Conservation (phyloP, 2,888 invertebrate genomes). For the Eupelmus urozonus region DNA sequence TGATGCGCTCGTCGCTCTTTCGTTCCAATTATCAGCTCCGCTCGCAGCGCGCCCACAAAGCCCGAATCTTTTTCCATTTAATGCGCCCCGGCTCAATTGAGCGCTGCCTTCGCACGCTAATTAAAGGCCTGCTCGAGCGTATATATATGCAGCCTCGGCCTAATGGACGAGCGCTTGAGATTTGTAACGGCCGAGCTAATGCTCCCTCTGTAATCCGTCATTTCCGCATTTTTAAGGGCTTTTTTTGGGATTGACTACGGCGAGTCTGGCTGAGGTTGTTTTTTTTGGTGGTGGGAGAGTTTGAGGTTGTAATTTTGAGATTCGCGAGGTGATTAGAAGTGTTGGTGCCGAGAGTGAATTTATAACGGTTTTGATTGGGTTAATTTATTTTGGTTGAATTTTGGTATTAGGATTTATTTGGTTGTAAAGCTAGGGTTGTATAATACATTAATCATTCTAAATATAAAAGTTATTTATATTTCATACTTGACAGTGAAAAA, state of each 20-base stretch:
- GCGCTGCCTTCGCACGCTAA: conserved; percentile 28
- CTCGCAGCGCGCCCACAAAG: background rate
- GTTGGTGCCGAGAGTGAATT: too few species aligned
- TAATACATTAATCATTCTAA: too few species aligned
- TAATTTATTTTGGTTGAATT: too few species aligned
- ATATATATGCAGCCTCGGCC: background rate
- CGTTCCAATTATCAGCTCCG: conserved; percentile 7
- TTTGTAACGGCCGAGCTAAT: conserved; percentile 17
- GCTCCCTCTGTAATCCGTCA: conserved; percentile 40
- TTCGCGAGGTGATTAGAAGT: too few species aligned
- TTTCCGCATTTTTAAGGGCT: conserved; percentile 17
- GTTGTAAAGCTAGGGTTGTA: too few species aligned
- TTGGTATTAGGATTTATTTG: too few species aligned
- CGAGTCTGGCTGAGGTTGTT: background rate
- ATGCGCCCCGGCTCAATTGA: conserved; percentile 5
- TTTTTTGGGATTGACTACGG: background rate
- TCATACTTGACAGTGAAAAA: too few species aligned
- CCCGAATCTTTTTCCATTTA: conserved; percentile 27
- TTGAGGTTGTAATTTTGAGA: too few species aligned
- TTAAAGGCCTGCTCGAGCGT: conserved; percentile 10
- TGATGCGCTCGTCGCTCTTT: background rate
- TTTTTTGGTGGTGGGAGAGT: background rate
- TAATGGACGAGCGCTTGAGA: conserved; percentile 10
- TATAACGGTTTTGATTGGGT: too few species aligned
- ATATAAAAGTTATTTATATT: too few species aligned